Conservation (phyloP, 1,140 invertebrate genomes). For the Euwallacea similis region DNA sequence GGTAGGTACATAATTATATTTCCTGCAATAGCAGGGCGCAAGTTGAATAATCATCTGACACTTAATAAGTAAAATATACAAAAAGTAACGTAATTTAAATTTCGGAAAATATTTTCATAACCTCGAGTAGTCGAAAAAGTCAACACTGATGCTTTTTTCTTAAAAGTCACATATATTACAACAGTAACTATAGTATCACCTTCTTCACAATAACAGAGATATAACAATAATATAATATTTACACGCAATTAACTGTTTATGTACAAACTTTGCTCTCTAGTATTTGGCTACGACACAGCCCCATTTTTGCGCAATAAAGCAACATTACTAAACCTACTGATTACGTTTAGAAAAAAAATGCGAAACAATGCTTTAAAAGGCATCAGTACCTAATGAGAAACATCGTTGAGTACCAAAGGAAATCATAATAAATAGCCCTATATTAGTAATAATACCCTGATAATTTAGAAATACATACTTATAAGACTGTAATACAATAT, state of each 20-base stretch:
- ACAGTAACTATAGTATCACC: too few relatives aligned
- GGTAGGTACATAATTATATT: too few relatives aligned
- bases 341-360: neutral
- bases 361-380: neutral
- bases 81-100: too few relatives aligned
- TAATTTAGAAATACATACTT: neutral
- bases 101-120: too few relatives aligned
- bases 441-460: neutral
- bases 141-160: too few relatives aligned
- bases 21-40: too few relatives aligned
- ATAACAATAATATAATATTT: neutral
- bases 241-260: slow-evolving; percentile 4
- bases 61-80: too few relatives aligned
- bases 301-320: neutral
- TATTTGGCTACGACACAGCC: slow-evolving; percentile 27
- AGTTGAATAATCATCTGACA: too few relatives aligned
- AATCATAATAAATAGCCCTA: neutral
- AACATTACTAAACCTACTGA: neutral
- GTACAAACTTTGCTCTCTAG: slow-evolving; percentile 7
- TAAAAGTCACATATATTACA: too few relatives aligned
- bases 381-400: neutral
- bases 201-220: too few relatives aligned
- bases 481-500: slow-evolving; percentile 5
- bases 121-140: too few relatives aligned
- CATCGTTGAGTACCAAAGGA: neutral